Conservation (phyloP, 1,140 invertebrate species). For the Aphelinus atriplicis region DNA sequence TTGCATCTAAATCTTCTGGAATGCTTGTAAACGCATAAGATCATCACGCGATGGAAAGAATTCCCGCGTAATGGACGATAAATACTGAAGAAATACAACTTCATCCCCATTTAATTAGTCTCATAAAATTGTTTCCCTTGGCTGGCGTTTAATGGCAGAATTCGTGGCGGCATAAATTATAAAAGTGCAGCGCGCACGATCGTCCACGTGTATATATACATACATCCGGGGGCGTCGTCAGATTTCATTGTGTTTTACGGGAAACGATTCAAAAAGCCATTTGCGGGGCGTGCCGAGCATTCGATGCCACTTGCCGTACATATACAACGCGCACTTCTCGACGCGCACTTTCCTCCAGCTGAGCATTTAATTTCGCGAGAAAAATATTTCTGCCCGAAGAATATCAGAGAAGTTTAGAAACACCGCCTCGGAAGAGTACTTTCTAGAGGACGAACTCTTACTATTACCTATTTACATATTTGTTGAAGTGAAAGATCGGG, state of each 20-base stretch:
- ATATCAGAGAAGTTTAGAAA: slow-evolving; percentile 6
- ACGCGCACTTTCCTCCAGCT: neutral
- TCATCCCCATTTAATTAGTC: slow-evolving; percentile 4
- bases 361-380: slow-evolving; percentile 2
- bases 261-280: slow-evolving; percentile 15
- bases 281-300: slow-evolving; percentile 12
- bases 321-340: neutral
- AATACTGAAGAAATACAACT: neutral
- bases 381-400: neutral
- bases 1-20: too few species aligned
- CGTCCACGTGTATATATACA: neutral
- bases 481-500: too few species aligned
- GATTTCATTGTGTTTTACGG: neutral
- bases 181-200: neutral
- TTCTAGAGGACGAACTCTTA: too few species aligned
- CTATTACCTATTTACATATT: too few species aligned
- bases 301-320: neutral
- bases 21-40: too few species aligned
- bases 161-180: slow-evolving; percentile 8
- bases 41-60: too few species aligned
- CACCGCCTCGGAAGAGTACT: neutral
- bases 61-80: neutral
- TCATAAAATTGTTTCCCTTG: slow-evolving; percentile 2
- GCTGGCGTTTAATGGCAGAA: neutral
- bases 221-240: neutral